Percentiles rank a stretch among this genome's conserved stretches.
phyloP scores from a whole-genome alignment of 2,888 invertebrate genomes.

The Ormyrus labotus region DNA sequence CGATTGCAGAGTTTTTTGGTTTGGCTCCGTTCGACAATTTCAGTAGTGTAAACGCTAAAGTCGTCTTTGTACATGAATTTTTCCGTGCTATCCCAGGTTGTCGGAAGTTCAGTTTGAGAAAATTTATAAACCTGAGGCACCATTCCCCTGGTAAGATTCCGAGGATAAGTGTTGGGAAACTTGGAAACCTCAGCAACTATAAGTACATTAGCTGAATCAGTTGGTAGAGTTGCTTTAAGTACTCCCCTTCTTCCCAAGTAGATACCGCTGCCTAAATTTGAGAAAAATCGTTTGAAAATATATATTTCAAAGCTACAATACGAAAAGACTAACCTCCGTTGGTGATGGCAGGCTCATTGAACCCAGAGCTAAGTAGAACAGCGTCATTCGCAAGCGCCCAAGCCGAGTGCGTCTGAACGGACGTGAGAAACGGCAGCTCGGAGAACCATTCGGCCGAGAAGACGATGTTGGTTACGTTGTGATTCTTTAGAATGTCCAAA shows the following conservation, averaged over 20 bases:
- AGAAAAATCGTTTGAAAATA: too few relatives aligned
- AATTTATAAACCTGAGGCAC: slow-evolving; percentile 8
- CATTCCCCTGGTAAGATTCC: background rate
- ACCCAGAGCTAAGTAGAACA: slow-evolving; percentile 77
- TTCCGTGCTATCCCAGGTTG: background rate
- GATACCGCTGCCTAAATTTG: slow-evolving; percentile 30
- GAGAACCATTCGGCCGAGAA: slow-evolving; percentile 79
- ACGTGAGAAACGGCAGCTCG: slow-evolving; percentile 76
- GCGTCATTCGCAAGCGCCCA: slow-evolving; percentile 76
- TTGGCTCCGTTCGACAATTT: background rate
- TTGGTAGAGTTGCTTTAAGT: slow-evolving; percentile 8
- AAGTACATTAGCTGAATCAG: slow-evolving; percentile 10
- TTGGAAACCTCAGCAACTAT: slow-evolving; percentile 29
- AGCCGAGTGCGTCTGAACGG: slow-evolving; percentile 72
- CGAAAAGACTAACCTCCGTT: slow-evolving; percentile 35
- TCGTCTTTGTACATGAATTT: slow-evolving; percentile 34
- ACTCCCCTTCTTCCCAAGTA: slow-evolving; percentile 30
- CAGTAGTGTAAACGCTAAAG: slow-evolving; percentile 25
- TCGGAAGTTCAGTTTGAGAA: slow-evolving; percentile 26
- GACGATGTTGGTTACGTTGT: slow-evolving; percentile 75
- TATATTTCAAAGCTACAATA: too few relatives aligned
- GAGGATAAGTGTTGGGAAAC: background rate
- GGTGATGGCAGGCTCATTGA: slow-evolving; percentile 68
- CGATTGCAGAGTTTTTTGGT: slow-evolving; percentile 6
- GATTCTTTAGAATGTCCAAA: slow-evolving; percentile 70